These are phyloP conservation scores for Tamandua tetradactyla DNA, from an alignment of 2,797 vertebrate species.

Conservation along the genomic window DNA sequence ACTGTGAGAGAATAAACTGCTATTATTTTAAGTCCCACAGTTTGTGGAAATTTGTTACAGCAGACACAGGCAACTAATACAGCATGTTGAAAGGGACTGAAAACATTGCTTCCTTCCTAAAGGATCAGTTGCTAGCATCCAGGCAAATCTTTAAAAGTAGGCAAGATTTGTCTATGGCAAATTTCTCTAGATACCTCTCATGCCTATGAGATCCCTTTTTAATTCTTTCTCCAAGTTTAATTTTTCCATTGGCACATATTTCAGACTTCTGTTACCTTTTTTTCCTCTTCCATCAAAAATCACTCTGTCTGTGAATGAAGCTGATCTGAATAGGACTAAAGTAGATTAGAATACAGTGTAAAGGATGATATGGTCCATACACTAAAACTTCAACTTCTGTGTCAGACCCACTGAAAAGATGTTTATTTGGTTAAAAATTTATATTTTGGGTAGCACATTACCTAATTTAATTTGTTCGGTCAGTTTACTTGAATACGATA, in stretches of 20 bases:
- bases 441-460: too few relatives aligned
- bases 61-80: slow-evolving; percentile 17
- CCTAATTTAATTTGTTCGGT: too few relatives aligned
- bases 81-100: neutral
- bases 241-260: neutral
- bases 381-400: too few relatives aligned
- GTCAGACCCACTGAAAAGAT: too few relatives aligned
- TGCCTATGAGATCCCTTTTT: slow-evolving; percentile 16
- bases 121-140: slow-evolving; percentile 46
- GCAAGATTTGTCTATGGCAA: slow-evolving; percentile 40
- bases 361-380: too few relatives aligned
- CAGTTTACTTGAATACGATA: too few relatives aligned
- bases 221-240: neutral
- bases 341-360: too few relatives aligned
- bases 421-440: too few relatives aligned
- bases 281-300: neutral
- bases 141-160: slow-evolving; percentile 47
- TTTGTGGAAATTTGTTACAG: slow-evolving; percentile 7
- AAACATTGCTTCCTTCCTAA: slow-evolving; percentile 17
- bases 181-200: neutral
- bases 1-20: neutral
- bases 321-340: too few relatives aligned
- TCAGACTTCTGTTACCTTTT: neutral
- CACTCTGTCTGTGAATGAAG: too few relatives aligned
- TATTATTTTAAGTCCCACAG: neutral